Conservation (phyloP, 2,888 invertebrate genomes). For the Tanytarsus gracilentus region DNA sequence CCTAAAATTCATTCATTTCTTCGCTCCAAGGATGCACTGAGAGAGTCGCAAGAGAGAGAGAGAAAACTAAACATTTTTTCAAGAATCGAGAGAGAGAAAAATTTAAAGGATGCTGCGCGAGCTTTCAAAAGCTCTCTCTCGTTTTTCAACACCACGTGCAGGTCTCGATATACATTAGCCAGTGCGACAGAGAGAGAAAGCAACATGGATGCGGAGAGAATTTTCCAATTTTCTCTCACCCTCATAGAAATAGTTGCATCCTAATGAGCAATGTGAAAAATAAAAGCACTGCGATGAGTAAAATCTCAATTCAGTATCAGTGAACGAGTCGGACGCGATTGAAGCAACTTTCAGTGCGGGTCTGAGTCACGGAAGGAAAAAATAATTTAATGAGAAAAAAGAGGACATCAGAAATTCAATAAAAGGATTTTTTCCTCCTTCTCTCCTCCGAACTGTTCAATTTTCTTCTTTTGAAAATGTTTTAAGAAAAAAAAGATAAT, state of each 20-base stretch:
- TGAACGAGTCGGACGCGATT: conserved; percentile 19
- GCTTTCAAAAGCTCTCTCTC: neutral
- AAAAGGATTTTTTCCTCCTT: neutral
- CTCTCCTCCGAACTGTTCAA: too few species aligned
- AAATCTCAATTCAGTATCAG: conserved; percentile 18
- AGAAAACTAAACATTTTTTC: neutral
- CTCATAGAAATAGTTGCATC: conserved; percentile 1
- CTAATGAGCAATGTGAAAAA: neutral
- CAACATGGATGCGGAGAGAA: neutral
- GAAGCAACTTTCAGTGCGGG: conserved; percentile 6
- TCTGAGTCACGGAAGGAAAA: neutral
- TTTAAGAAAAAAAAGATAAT: too few species aligned
- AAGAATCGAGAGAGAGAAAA: conserved; percentile 1
- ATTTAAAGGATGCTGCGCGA: conserved; percentile 20
- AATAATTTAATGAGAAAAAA: neutral
- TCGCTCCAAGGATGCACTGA: too few species aligned
- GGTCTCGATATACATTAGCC: neutral
- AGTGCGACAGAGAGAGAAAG: neutral
- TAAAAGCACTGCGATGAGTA: conserved; percentile 16
- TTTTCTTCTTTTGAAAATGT: too few species aligned
- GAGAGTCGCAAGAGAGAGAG: neutral
- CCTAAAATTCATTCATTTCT: conserved; percentile 19
- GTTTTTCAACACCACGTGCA: too few species aligned
- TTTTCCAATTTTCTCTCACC: neutral
- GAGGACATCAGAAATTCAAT: neutral